Conservation (phyloP, 92 coral and sea anemone genomes). For the Phymanthus crucifer region DNA sequence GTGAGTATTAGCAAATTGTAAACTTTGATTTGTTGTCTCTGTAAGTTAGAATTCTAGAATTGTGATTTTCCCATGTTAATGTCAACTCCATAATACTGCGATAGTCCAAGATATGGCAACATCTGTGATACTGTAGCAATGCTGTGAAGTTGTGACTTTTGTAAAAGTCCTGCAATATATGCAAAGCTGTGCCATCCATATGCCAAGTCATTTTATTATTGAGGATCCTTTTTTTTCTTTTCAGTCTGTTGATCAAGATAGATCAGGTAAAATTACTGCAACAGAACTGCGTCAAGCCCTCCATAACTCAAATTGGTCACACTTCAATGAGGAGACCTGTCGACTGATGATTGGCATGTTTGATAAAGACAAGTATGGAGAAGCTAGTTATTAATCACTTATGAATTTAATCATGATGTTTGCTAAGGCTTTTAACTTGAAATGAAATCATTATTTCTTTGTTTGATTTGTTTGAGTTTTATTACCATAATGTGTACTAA, state of each 20-base stretch:
- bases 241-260: conserved; percentile 96
- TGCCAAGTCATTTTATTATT: neutral
- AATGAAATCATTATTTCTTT: too few relatives aligned
- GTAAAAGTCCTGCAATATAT: too few relatives aligned
- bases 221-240: neutral
- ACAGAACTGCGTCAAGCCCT: conserved; percentile 85
- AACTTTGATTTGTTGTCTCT: neutral
- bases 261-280: conserved; percentile 89
- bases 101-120: too few relatives aligned
- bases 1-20: conserved; percentile 31
- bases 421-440: too few relatives aligned
- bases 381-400: neutral
- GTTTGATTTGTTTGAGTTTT: too few relatives aligned
- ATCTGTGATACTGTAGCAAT: too few relatives aligned
- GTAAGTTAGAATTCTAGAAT: too few relatives aligned
- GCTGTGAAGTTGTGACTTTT: too few relatives aligned
- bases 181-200: too few relatives aligned
- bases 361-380: conserved; percentile 91
- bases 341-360: conserved; percentile 99
- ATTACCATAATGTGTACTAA: too few relatives aligned
- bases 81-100: too few relatives aligned
- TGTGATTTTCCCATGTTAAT: too few relatives aligned
- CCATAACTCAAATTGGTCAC: conserved; percentile 91
- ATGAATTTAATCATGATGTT: neutral
- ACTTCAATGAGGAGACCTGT: conserved; percentile 92